Base-by-base conservation (phyloP, 2,888 invertebrate genomes). In the Lymantria dispar region DNA sequence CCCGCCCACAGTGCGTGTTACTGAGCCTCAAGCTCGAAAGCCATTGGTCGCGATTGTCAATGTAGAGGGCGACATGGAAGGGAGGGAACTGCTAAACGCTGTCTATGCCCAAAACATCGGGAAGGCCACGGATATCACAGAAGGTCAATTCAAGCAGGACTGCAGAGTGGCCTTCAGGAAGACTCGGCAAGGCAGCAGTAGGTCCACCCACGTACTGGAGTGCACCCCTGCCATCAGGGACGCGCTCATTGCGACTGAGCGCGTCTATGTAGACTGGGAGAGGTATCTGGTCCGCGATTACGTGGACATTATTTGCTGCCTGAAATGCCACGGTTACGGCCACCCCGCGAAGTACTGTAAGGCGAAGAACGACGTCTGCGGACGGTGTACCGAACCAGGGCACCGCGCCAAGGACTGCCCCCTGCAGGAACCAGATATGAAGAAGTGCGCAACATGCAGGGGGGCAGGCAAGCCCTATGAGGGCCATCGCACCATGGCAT, bases 21-120 rank as follows among this genome's bases (percentile, higher is more conserved):
- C 46, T 0, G 60, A 56, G 3, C 58, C 57, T 0, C 46, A 30
- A 3, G 8, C 11, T 0, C 13, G 56, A 7, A 14, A 0, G 8
- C 64, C 62, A 0, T 29, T 42, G 0, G 52, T 62, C 0, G 48
- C 58, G 0, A 9, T 60, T 1, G 1, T 37, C 0, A 47, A 15
- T 8, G 14, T 8, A 0, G 39, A 0, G 0, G 46, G 11, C 0
- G 0, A 29, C 47, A 0, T 61, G 61, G 31, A 3, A 60, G 33
- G 10, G 8, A 8, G 8, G 33, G 1, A 33, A 8, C 8, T 33
- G 1, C 1, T 33, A 5, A 7, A 3, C 1, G 33, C 33, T 1
- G 1, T 33, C 2, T 1, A 10, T 1, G 3, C 8, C 5, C 33
- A 33, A 7, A 33, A 33, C 10, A 1, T 33, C 5, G 10, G 9